A percentile compares a stretch with the other conserved stretches of the same genome.
Evolutionary conservation across 2,113 vertebrate species (phyloP).

Genomic region (Rhabdomys dilectus): DNA sequence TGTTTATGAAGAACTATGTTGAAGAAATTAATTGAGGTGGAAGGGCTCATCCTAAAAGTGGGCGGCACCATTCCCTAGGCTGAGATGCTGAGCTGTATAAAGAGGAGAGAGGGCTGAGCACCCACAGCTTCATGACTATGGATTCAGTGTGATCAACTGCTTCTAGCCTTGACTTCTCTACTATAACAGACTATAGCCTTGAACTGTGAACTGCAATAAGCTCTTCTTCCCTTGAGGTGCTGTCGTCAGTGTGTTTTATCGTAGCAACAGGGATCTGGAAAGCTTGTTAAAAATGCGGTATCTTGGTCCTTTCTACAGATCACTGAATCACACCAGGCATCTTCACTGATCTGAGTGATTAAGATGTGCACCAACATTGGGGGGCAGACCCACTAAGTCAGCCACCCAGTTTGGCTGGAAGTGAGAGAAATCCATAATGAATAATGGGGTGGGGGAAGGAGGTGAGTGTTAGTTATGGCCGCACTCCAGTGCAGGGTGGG

Average conservation of each 20-base stretch:
- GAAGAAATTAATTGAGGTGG: not conserved
- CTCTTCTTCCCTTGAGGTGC: not conserved
- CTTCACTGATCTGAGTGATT: not conserved
- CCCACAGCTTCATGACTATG: not conserved
- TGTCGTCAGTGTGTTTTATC: not conserved
- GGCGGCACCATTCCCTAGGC: not conserved
- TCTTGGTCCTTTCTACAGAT: not conserved
- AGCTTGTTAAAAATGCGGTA: not conserved
- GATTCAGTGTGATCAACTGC: not conserved
- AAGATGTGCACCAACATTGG: not conserved
- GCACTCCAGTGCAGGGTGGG: not conserved
- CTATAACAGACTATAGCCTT: not conserved
- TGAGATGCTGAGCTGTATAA: not conserved
- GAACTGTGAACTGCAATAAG: not conserved
- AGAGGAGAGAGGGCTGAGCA: not conserved
- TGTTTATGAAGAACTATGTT: not conserved
- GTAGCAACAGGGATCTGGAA: not conserved
- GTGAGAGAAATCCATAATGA: slow-evolving; percentile 23
- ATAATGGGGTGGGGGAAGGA: not conserved
- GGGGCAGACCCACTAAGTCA: not conserved
- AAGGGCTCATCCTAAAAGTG: not conserved
- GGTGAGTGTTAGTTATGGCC: not conserved
- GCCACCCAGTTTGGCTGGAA: not conserved
- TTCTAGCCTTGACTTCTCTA: not conserved
- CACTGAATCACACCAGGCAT: not conserved